Base-by-base conservation (phyloP, 2,797 vertebrate genomes). In the Diceros bicornis region DNA sequence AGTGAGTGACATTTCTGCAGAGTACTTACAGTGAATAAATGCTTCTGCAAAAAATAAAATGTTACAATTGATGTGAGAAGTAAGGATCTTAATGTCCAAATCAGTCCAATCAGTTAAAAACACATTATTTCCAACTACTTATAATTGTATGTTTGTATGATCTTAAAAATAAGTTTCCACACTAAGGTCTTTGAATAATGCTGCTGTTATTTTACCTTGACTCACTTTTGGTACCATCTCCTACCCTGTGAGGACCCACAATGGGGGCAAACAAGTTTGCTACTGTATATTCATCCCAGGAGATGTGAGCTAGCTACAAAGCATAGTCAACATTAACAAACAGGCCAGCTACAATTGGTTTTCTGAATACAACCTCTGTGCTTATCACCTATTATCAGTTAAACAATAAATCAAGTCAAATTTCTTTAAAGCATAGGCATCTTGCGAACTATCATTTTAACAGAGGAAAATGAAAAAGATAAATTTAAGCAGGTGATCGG, bases 371-470 rank as follows among this genome's bases (percentile, higher is more conserved):
- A 66, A 29, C 17, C 23, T 93, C 66, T 86, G n/a, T 29, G 68
- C 18, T 64, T 72, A 57, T 37, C 21, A 59, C 12, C 7, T 17
- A 23, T 11, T 11, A 0, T 16, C 59, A 62, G 6, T 78, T 68
- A 92, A 85, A 25, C 11, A 21, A 7, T 64, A 82, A 68, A 78
- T 47, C 14, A 77, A 86, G 87, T 66, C 14, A 94, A 29, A 34
- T 68, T 6, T 47, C 32, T 87, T 78, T 44, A 83, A 91, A 93
- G 62, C 12, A 57, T 12, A 66, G 50, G 14, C 4, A 47, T 68
- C 37, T 52, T 75, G 69, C 87, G 34, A 86, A 81, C 27, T 17
- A 59, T 20, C 52, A 93, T 74, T 72, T 92, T 93, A 87, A 72
- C 3, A 84, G 34, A 91, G 23, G 17, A 69, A 81, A 86, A 59